Evolutionary conservation across 1,140 invertebrate genomes (phyloP).

Genomic region (Archivesica marissinica): DNA sequence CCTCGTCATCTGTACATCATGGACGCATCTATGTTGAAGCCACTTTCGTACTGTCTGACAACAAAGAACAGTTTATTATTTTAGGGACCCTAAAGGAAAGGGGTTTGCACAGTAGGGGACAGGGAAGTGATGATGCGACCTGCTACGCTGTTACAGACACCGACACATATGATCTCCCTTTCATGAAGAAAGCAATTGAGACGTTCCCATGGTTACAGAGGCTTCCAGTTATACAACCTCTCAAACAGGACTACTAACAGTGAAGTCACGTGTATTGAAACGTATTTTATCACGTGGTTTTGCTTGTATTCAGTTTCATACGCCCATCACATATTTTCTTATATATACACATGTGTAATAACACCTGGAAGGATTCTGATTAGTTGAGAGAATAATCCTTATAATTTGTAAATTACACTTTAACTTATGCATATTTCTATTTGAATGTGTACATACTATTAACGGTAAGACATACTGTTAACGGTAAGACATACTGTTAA

Average conservation of each 20-base stretch:
- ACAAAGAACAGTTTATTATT: background rate
- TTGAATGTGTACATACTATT: too few species aligned
- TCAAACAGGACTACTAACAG: background rate
- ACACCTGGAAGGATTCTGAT: too few species aligned
- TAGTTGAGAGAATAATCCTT: too few species aligned
- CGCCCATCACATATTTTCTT: too few species aligned
- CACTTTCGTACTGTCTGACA: background rate
- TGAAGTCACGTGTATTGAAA: too few species aligned
- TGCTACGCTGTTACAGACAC: background rate
- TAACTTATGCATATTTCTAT: too few species aligned
- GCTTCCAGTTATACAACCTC: conserved; percentile 24
- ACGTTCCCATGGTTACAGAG: background rate
- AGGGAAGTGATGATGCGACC: background rate
- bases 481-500: too few species aligned
- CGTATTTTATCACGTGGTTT: too few species aligned
- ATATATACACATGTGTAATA: too few species aligned
- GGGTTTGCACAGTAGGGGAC: conserved; percentile 12
- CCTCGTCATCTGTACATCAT: background rate
- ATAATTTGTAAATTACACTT: too few species aligned
- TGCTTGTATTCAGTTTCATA: too few species aligned
- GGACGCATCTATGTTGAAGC: background rate
- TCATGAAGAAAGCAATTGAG: background rate
- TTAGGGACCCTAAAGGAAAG: conserved; percentile 24
- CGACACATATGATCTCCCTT: background rate
- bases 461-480: too few species aligned